Evolutionary conservation across 2,888 invertebrate species (phyloP).

Genomic region (Lagria hirta): DNA sequence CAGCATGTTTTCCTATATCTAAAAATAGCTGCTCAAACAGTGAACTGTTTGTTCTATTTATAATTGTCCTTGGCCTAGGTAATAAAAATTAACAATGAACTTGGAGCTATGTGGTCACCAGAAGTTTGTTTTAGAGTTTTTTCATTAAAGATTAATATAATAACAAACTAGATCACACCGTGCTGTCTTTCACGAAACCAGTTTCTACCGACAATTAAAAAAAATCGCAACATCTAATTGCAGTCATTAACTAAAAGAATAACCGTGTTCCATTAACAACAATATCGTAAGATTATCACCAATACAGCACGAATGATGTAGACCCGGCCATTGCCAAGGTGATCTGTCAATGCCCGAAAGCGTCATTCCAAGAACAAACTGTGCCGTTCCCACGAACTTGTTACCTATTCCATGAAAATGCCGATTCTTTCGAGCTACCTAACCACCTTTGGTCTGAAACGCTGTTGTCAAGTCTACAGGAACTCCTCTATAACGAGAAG

Average conservation of each 20-base stretch:
- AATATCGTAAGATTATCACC: conserved; percentile 39
- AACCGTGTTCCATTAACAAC: conserved; percentile 45
- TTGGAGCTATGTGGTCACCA: no score
- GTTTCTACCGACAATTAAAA: no score
- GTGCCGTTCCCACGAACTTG: conserved; percentile 35
- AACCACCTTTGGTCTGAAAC: conserved; percentile 31
- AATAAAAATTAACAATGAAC: no score
- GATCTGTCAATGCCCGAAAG: conserved; percentile 45
- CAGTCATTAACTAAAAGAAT: conserved; percentile 43
- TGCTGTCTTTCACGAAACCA: no score
- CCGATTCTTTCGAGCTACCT: conserved; percentile 31
- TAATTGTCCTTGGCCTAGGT: conserved; percentile 22
- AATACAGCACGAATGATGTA: conserved; percentile 35
- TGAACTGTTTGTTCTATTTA: conserved; percentile 19
- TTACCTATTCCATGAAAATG: conserved; percentile 39
- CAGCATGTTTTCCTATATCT: neutral
- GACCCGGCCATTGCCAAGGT: conserved; percentile 46
- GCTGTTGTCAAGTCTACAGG: conserved; percentile 12
- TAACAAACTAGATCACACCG: no score
- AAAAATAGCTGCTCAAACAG: neutral
- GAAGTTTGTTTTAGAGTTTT: no score
- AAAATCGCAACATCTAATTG: conserved; percentile 35
- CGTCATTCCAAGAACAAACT: conserved; percentile 43
- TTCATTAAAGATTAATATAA: no score
- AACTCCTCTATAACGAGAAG: conserved; percentile 9